Evolutionary conservation across 1,140 invertebrate genomes (phyloP).

Genomic region (Aphaenogaster floridana): DNA sequence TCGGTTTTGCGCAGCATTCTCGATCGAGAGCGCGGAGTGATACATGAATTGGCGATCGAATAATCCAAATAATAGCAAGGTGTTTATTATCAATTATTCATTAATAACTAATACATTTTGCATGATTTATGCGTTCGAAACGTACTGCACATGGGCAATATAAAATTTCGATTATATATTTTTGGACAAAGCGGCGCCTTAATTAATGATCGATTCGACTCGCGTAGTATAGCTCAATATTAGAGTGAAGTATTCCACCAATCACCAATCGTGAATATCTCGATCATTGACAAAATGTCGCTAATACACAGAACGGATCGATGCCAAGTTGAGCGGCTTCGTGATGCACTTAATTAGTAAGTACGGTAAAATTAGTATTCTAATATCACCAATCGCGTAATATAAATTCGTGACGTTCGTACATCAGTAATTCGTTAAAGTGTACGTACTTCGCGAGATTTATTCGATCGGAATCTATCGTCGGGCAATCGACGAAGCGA

Average conservation of each 20-base stretch:
- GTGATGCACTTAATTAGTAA: background rate
- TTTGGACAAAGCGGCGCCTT: background rate
- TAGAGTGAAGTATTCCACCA: background rate
- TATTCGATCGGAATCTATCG: background rate
- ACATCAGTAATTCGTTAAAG: background rate
- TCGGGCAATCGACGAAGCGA: background rate
- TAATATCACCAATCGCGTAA: background rate
- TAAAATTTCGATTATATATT: background rate
- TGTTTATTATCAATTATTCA: background rate
- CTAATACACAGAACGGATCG: background rate
- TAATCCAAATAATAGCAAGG: too few relatives aligned
- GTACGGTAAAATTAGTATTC: background rate
- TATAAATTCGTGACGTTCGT: background rate
- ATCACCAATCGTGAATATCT: background rate
- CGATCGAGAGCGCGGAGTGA: background rate
- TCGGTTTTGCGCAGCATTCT: background rate
- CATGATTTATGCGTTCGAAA: background rate
- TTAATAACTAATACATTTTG: background rate
- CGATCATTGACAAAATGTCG: background rate
- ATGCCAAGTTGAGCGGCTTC: background rate
- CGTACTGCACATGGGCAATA: background rate
- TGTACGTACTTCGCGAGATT: background rate
- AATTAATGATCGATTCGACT: background rate
- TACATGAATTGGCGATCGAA: background rate
- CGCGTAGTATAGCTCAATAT: background rate